phyloP scores from a whole-genome alignment of 2,888 invertebrate genomes.

The Phortica magna region DNA sequence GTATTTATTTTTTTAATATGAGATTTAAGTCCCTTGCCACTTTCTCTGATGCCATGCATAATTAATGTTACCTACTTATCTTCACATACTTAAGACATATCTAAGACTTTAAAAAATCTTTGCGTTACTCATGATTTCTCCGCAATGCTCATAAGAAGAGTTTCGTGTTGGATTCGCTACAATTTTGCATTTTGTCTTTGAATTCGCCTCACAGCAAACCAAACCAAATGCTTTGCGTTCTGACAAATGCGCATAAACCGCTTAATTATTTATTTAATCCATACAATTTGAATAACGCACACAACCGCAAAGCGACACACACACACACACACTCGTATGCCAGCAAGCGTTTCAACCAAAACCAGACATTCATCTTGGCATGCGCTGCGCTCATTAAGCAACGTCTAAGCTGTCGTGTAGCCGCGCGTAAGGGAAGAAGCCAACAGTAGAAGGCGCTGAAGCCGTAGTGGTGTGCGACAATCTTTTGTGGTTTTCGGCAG shows the following conservation, averaged over 20 bases:
- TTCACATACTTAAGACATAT: too few relatives aligned
- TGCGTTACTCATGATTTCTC: too few relatives aligned
- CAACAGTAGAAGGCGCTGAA: neutral
- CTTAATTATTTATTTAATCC: constrained; percentile 69
- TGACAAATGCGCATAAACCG: constrained; percentile 61
- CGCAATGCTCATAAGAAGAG: too few relatives aligned
- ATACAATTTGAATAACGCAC: constrained; percentile 34
- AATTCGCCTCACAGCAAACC: neutral
- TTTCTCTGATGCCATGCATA: too few relatives aligned
- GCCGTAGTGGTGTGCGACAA: neutral
- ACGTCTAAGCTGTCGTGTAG: neutral
- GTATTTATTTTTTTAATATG: too few relatives aligned
- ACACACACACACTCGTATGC: constrained; percentile 46
- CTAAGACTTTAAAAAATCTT: too few relatives aligned
- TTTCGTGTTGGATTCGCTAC: too few relatives aligned
- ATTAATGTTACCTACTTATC: too few relatives aligned
- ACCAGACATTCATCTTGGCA: constrained; percentile 5
- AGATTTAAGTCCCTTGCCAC: too few relatives aligned
- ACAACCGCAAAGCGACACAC: constrained; percentile 21
- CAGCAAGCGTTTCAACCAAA: constrained; percentile 7
- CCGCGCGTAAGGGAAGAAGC: neutral
- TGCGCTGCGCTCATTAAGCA: constrained; percentile 11
- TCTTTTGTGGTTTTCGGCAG: constrained; percentile 12
- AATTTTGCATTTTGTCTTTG: too few relatives aligned
- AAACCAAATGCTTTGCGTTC: constrained; percentile 39